Percentiles rank a stretch among this genome's conserved stretches.
These are phyloP conservation scores for Lagorchestes hirsutus DNA, from an alignment of 2,797 vertebrate genomes.

Conservation along the genomic window DNA sequence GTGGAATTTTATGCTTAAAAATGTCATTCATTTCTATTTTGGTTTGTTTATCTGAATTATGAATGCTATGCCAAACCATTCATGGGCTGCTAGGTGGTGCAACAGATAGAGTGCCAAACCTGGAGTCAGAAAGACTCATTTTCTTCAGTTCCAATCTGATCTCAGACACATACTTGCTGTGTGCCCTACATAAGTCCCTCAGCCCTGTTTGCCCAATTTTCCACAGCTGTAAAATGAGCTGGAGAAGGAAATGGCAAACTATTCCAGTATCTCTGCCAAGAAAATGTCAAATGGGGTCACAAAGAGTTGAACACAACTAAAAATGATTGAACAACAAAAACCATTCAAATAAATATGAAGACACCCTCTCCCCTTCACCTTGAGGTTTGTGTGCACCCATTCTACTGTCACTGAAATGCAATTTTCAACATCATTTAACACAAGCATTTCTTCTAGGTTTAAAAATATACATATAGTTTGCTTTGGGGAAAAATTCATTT, in stretches of 20 bases:
- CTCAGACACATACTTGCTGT: not conserved
- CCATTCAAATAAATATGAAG: conserved; percentile 54
- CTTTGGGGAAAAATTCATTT: not conserved
- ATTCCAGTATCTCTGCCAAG: not conserved
- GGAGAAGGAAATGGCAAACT: not conserved
- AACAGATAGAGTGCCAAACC: not conserved
- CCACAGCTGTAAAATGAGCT: not conserved
- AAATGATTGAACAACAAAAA: not conserved
- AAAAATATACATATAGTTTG: conserved; percentile 5
- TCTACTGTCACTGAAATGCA: conserved; percentile 51
- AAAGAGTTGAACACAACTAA: not conserved
- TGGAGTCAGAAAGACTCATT: not conserved
- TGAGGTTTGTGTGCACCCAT: conserved; percentile 43
- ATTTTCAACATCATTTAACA: conserved; percentile 61
- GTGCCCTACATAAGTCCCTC: not conserved
- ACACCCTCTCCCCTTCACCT: conserved; percentile 12
- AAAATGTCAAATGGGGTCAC: not conserved
- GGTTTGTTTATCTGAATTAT: conserved; percentile 71
- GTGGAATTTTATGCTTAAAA: conserved; percentile 63
- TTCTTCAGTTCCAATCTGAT: not conserved
- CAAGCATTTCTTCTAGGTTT: conserved; percentile 16
- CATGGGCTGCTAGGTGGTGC: not conserved
- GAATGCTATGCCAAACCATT: not conserved
- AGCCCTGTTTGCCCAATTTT: not conserved
- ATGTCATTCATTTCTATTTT: conserved; percentile 73